Percentiles rank a stretch among this genome's conserved stretches.
Conservation (phyloP, 2,797 vertebrate species). For the Gobionotothen gibberifrons region DNA sequence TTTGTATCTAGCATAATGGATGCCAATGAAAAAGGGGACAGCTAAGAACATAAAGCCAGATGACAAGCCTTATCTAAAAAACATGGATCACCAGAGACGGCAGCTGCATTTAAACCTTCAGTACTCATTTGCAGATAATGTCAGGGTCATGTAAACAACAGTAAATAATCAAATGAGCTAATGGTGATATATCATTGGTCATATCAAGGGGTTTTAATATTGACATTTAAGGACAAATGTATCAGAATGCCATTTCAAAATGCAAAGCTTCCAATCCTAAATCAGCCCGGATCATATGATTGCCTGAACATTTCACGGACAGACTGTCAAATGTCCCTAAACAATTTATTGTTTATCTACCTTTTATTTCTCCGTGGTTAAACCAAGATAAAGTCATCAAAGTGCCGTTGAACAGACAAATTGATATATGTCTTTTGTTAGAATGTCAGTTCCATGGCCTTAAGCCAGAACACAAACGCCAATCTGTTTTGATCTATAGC, state of each 20-base stretch:
- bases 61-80: constrained; percentile 29
- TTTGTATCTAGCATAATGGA: constrained; percentile 42
- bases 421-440: constrained; percentile 17
- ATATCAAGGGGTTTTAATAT: not conserved
- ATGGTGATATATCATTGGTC: not conserved
- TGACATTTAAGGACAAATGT: not conserved
- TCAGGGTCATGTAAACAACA: not conserved
- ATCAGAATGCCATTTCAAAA: not conserved
- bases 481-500: not conserved
- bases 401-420: constrained; percentile 17
- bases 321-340: not conserved
- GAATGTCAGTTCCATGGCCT: constrained; percentile 21
- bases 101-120: constrained; percentile 48
- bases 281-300: not conserved
- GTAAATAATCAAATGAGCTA: not conserved
- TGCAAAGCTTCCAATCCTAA: not conserved
- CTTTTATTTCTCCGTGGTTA: too few relatives aligned
- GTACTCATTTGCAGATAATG: constrained; percentile 11
- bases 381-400: constrained; percentile 27
- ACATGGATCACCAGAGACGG: constrained; percentile 28
- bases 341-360: too few relatives aligned
- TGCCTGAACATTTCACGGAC: not conserved
- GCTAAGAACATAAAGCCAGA: constrained; percentile 63
- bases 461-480: constrained; percentile 6
- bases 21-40: constrained; percentile 55